A percentile compares a stretch with the other conserved stretches of the same genome.
Evolutionary conservation across 2,113 vertebrate genomes (phyloP).

Genomic region (Pungitius pungitius): DNA sequence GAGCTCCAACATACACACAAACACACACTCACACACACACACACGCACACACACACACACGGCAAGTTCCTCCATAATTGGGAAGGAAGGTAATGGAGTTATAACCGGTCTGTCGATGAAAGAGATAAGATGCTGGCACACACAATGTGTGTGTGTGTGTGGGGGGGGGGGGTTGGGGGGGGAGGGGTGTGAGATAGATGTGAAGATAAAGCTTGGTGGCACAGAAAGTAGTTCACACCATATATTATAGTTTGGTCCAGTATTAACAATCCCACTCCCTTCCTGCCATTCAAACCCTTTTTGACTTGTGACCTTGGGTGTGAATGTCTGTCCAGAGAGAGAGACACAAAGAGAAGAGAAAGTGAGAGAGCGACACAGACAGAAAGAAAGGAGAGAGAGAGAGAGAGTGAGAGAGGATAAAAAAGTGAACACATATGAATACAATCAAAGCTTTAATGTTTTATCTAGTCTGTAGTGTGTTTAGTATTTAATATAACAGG

Average conservation of each 20-base stretch:
- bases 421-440: too few relatives aligned
- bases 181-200: constrained; percentile 2
- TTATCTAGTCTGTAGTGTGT: too few relatives aligned
- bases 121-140: constrained; percentile 62
- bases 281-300: constrained; percentile 69
- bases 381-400: too few relatives aligned
- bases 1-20: constrained; percentile 10
- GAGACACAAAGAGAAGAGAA: not conserved
- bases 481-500: too few relatives aligned
- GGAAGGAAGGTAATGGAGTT: constrained; percentile 62
- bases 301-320: constrained; percentile 56
- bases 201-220: constrained; percentile 37
- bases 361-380: too few relatives aligned
- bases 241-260: constrained; percentile 62
- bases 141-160: not conserved
- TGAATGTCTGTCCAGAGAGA: constrained; percentile 7
- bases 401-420: too few relatives aligned
- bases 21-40: constrained; percentile 3
- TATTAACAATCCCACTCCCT: constrained; percentile 67
- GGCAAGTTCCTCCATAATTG: constrained; percentile 7
- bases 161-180: too few relatives aligned
- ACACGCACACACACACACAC: not conserved
- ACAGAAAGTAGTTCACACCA: constrained; percentile 62
- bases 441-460: too few relatives aligned
- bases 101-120: constrained; percentile 58